phyloP scores from a whole-genome alignment of 2,113 vertebrate genomes.

The Macquaria ambigua region DNA sequence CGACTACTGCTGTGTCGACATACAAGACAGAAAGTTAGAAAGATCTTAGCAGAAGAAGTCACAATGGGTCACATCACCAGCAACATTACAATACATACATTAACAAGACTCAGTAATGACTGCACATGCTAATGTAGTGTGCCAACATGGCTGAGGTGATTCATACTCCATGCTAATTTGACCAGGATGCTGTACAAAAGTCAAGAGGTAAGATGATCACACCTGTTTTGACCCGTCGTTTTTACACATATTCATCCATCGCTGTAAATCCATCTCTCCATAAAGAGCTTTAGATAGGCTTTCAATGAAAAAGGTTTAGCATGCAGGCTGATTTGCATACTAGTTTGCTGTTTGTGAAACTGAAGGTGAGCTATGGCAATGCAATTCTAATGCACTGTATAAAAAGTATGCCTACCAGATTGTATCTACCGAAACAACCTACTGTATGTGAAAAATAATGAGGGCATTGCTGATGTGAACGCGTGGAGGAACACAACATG shows the following conservation, averaged over 20 bases:
- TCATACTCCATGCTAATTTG: neutral
- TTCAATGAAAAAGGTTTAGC: constrained; percentile 17
- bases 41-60: constrained; percentile 23
- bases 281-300: neutral
- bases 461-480: neutral
- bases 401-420: neutral
- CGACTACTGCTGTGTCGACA: neutral
- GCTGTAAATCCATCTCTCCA: constrained; percentile 10
- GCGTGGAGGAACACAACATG: neutral
- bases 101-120: constrained; percentile 22
- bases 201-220: constrained; percentile 13
- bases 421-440: neutral
- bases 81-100: constrained; percentile 2
- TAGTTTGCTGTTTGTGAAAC: constrained; percentile 4
- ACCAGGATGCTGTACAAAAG: neutral
- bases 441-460: neutral
- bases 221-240: neutral
- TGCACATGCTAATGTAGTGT: constrained; percentile 7
- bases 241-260: neutral
- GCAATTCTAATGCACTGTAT: neutral
- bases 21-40: constrained; percentile 5
- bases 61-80: constrained; percentile 10
- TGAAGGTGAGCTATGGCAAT: constrained; percentile 12
- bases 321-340: constrained; percentile 40
- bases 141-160: neutral